Conservation (phyloP, 2,888 invertebrate genomes). For the Noctua fimbriata region DNA sequence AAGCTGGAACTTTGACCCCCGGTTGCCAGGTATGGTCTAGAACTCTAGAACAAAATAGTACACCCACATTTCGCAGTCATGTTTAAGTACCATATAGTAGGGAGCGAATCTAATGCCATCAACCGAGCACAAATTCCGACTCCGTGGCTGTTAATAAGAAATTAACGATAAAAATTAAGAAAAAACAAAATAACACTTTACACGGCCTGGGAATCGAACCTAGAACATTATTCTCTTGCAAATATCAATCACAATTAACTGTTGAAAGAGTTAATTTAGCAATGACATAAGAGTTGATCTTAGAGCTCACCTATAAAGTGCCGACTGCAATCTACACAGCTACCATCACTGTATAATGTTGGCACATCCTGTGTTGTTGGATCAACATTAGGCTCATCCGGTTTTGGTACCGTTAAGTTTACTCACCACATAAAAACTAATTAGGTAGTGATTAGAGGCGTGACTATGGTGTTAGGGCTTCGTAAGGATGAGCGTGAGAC, state of each 20-base stretch:
- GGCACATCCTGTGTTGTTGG: constrained; percentile 28
- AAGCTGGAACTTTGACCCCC: not conserved
- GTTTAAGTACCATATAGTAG: no score
- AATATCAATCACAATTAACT: not conserved
- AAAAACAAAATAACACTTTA: not conserved
- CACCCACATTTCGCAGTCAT: no score
- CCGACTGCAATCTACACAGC: not conserved
- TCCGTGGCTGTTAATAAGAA: not conserved
- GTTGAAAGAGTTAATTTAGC: not conserved
- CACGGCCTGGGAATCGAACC: not conserved
- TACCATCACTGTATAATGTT: not conserved
- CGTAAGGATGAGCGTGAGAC: not conserved
- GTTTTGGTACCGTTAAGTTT: constrained; percentile 25
- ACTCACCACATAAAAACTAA: constrained; percentile 25
- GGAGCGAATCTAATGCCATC: not conserved
- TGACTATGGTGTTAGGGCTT: constrained; percentile 26
- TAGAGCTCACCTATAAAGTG: not conserved
- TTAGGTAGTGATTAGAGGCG: not conserved
- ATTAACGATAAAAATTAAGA: no score
- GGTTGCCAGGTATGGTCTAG: not conserved
- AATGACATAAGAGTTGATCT: not conserved
- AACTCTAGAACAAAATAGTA: not conserved
- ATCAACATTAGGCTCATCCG: constrained; percentile 32
- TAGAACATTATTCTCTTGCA: not conserved
- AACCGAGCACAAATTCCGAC: not conserved